phyloP scores from a whole-genome alignment of 2,888 invertebrate species.

The Xestoiulus laeticollis region DNA sequence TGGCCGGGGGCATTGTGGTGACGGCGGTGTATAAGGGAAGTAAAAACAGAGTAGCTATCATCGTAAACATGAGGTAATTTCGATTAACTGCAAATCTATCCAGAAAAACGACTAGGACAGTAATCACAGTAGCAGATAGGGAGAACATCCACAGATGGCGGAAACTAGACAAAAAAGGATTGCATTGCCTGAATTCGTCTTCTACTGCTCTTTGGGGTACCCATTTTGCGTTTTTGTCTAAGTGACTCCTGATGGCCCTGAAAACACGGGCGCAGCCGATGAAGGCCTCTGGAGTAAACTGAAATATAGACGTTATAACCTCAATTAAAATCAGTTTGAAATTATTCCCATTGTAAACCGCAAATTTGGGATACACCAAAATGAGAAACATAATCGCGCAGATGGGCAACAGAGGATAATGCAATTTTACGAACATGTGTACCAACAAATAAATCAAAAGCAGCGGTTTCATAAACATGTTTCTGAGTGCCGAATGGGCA shows the following conservation, averaged over 20 bases:
- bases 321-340: conserved; percentile 55
- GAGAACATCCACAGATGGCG: conserved; percentile 55
- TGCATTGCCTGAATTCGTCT: conserved; percentile 54
- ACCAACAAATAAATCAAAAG: conserved; percentile 53
- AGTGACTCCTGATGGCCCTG: conserved; percentile 53
- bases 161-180: conserved; percentile 55
- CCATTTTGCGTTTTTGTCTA: conserved; percentile 54
- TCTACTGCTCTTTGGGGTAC: conserved; percentile 56
- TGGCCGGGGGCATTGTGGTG: conserved; percentile 55
- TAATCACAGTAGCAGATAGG: conserved; percentile 51
- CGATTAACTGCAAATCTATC: conserved; percentile 55
- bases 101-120: conserved; percentile 52
- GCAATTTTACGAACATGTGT: conserved; percentile 55
- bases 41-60: conserved; percentile 56
- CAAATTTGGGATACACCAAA: conserved; percentile 55
- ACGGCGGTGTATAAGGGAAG: conserved; percentile 55
- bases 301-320: conserved; percentile 54
- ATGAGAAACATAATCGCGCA: conserved; percentile 55
- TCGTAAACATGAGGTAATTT: conserved; percentile 56
- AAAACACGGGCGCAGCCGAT: conserved; percentile 54
- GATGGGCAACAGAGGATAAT: conserved; percentile 55
- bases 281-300: conserved; percentile 56
- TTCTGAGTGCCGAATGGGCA: conserved; percentile 56
- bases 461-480: conserved; percentile 56
- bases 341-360: conserved; percentile 56